Evolutionary conservation across 2,113 vertebrate genomes (phyloP).

Genomic region (Ammodytes dubius): DNA sequence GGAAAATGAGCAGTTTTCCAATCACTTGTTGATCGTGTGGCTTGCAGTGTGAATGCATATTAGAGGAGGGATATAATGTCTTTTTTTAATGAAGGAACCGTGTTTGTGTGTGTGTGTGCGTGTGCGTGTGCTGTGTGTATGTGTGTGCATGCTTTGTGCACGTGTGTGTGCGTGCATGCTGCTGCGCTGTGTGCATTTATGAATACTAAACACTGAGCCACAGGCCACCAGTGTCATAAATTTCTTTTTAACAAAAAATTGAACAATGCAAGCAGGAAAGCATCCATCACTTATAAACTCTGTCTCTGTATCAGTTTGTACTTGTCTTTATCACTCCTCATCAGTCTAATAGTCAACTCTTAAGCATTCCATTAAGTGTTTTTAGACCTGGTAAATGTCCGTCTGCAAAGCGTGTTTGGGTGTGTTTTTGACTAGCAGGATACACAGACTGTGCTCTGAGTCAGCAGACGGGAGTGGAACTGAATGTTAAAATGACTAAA

Average conservation of each 20-base stretch:
- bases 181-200: not conserved
- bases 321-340: slow-evolving; percentile 41
- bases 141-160: too few species aligned
- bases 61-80: slow-evolving; percentile 6
- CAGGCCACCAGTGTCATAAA: slow-evolving; percentile 5
- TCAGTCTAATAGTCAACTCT: slow-evolving; percentile 45
- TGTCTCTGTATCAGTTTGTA: not conserved
- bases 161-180: not conserved
- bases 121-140: too few species aligned
- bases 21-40: slow-evolving; percentile 42
- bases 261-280: slow-evolving; percentile 10
- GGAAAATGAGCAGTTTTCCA: slow-evolving; percentile 5
- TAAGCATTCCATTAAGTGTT: slow-evolving; percentile 38
- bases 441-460: slow-evolving; percentile 74
- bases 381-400: slow-evolving; percentile 50
- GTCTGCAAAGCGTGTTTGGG: slow-evolving; percentile 48
- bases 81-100: slow-evolving; percentile 18
- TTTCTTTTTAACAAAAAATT: slow-evolving; percentile 35
- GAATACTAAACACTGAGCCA: slow-evolving; percentile 30
- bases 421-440: slow-evolving; percentile 51
- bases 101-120: slow-evolving; percentile 4
- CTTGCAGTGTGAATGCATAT: slow-evolving; percentile 1
- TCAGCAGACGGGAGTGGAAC: slow-evolving; percentile 73
- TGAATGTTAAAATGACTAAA: slow-evolving; percentile 80
- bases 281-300: not conserved